phyloP scores from a whole-genome alignment of 2,797 vertebrate species.

The Gobionotothen gibberifrons region DNA sequence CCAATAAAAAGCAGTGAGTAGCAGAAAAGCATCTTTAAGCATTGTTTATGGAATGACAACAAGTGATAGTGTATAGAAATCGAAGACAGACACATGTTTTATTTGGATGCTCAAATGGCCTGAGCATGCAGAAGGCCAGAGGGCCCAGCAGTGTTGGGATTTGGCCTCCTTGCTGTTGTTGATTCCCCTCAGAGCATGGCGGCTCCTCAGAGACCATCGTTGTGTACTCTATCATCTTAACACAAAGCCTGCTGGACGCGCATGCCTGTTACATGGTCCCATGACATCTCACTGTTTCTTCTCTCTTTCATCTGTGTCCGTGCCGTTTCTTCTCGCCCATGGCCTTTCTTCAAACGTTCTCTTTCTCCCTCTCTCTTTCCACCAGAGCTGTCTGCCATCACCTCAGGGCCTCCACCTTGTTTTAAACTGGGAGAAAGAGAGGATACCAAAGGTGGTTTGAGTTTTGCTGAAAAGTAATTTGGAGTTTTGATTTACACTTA shows the following conservation, averaged over 20 bases:
- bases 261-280: conserved; percentile 45
- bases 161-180: conserved; percentile 46
- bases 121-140: conserved; percentile 33
- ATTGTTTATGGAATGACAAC: conserved; percentile 16
- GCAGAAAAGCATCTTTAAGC: conserved; percentile 12
- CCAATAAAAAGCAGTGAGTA: conserved; percentile 7
- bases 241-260: conserved; percentile 63
- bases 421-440: conserved; percentile 23
- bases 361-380: background rate
- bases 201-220: conserved; percentile 58
- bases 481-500: conserved; percentile 24
- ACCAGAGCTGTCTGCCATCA: conserved; percentile 41
- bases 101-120: conserved; percentile 8
- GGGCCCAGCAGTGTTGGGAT: conserved; percentile 37
- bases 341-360: conserved; percentile 22
- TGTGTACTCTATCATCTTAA: conserved; percentile 45
- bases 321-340: conserved; percentile 51
- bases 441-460: background rate
- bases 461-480: conserved; percentile 8
- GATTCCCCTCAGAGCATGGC: conserved; percentile 59
- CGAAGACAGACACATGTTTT: conserved; percentile 5
- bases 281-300: conserved; percentile 51
- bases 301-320: conserved; percentile 66
- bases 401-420: conserved; percentile 51
- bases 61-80: background rate